Percentiles rank a stretch among this genome's conserved stretches.
phyloP scores from a whole-genome alignment of 2,797 vertebrate genomes.

The Xiphorhynchus erythropygius region DNA sequence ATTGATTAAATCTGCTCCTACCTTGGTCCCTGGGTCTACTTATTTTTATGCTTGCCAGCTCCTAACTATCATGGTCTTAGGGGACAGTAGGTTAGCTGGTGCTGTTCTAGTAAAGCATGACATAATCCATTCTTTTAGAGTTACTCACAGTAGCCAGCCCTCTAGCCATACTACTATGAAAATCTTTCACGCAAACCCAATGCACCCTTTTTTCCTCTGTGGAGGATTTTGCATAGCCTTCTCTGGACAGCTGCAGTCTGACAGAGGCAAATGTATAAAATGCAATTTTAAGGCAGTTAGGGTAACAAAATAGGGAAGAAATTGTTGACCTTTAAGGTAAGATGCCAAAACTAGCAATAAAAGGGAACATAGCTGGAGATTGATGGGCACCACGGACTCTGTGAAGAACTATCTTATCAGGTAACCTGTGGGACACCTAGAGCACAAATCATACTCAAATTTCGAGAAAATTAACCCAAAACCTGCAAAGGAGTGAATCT shows the following conservation, averaged over 20 bases:
- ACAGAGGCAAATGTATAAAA: not conserved
- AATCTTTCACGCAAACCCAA: not conserved
- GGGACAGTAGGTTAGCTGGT: not conserved
- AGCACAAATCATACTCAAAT: not conserved
- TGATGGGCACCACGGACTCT: not conserved
- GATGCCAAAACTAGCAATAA: not conserved
- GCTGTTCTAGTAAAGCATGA: not conserved
- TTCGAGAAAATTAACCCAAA: not conserved
- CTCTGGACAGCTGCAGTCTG: not conserved
- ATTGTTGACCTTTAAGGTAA: not conserved
- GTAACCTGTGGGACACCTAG: not conserved
- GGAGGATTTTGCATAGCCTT: not conserved
- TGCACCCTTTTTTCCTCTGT: not conserved
- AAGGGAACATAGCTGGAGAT: not conserved
- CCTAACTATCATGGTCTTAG: not conserved
- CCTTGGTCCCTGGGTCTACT: not conserved
- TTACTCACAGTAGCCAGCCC: not conserved
- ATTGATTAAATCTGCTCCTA: not conserved
- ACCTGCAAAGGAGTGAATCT: not conserved
- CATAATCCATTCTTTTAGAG: accelerated
- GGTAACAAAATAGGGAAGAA: not conserved
- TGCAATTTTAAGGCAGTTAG: not conserved
- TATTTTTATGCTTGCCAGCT: not conserved
- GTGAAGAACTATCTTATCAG: not conserved
- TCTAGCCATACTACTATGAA: not conserved